Base-by-base conservation (phyloP, 2,113 vertebrate genomes). In the Scophthalmus maximus region DNA sequence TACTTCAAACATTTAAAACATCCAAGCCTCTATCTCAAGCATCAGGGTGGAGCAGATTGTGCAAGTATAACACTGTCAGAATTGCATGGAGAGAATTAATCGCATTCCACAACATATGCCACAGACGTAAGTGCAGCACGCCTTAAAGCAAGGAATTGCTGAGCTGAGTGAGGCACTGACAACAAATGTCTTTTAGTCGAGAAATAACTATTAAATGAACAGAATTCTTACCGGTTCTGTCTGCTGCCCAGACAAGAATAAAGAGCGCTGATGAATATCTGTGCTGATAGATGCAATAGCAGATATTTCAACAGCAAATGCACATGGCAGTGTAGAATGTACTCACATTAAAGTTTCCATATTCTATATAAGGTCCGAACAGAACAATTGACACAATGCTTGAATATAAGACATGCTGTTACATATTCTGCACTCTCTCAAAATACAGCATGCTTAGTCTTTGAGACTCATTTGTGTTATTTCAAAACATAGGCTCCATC, bases 21-120 rank as follows among this genome's bases (percentile, higher is more conserved):
- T 36, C 59, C 23, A 76, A 73, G 44, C 55, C 47, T 75, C 58
- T 64, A 65, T 84, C 71, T 71, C 30, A 27, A 61, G 72, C 70
- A 87, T 87, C 68, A 83, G 88, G 88, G 84, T 84, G 87, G 85
- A 75, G 69, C 49, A 52, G 76, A 87, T 88, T 81, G 71, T 74
- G 82, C 60, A 70, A 85, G 76, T 38, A 52, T 71, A 78, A 67
- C 55, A 56, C n/a, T 82, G 83, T 86, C 79, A 75, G 75, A 83
- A 30, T 44, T 51, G 75, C 57, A 75, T 62, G 82, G 87, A 81
- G 70, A 61, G 80, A 69, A 84, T 82, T 90, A 80, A 79, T 87
- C 78, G 82, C 81, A 87, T 87, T 87, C 87, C 81, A 83, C 27
- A 47, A 46, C 72, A 59, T 68, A 87, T 87, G 83, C 83, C 89